phyloP scores from a whole-genome alignment of 2,113 vertebrate genomes.

The Prionailurus bengalensis region DNA sequence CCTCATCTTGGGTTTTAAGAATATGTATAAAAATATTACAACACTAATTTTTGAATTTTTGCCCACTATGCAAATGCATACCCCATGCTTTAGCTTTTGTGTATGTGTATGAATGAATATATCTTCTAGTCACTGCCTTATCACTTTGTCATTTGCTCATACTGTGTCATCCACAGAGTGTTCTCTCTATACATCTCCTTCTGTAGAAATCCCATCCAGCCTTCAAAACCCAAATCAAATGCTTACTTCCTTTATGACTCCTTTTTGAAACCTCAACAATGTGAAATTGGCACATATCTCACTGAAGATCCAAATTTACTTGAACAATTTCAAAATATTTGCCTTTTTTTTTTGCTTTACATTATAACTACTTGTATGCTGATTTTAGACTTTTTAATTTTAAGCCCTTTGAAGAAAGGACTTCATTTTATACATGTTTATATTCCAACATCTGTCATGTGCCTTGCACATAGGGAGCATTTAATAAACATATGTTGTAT shows the following conservation, averaged over 20 bases:
- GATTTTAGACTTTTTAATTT: not conserved
- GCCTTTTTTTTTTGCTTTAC: not conserved
- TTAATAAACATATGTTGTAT: constrained; percentile 6
- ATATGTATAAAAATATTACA: not conserved
- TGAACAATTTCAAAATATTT: not conserved
- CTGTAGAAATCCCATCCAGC: not conserved
- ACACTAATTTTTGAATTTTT: not conserved
- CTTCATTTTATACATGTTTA: not conserved
- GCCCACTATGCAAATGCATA: not conserved
- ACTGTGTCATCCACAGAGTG: not conserved
- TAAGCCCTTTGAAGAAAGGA: not conserved
- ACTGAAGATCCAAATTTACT: not conserved
- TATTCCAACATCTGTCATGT: not conserved
- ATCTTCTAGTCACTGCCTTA: not conserved
- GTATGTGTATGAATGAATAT: not conserved
- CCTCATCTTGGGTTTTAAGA: not conserved
- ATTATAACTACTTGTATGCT: not conserved
- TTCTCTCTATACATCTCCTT: not conserved
- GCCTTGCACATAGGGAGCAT: not conserved
- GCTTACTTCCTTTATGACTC: not conserved
- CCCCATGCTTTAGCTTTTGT: not conserved
- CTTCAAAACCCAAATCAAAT: not conserved
- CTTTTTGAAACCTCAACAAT: not conserved
- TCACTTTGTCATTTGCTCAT: not conserved
- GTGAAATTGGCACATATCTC: not conserved